Evolutionary conservation across 2,113 vertebrate genomes (phyloP).

Genomic region (Chlamydotis undulata): DNA sequence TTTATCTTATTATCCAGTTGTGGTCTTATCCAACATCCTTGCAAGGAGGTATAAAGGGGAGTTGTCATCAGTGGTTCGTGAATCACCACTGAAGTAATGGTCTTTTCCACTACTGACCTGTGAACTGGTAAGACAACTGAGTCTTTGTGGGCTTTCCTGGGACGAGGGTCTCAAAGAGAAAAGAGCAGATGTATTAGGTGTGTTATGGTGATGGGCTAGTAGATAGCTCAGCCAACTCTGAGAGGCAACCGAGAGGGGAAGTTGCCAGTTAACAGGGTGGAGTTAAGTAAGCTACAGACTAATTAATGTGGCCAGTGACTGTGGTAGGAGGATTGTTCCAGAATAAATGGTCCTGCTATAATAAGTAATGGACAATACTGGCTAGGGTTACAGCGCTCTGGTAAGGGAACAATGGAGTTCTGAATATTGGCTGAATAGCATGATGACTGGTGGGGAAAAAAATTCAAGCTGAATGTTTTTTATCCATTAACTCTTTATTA

Average conservation of each 20-base stretch:
- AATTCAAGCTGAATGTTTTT: neutral
- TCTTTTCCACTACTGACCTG: neutral
- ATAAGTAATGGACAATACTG: fast-evolving
- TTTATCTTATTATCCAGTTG: neutral
- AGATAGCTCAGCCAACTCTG: neutral
- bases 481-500: neutral
- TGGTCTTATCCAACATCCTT: neutral
- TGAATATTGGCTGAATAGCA: neutral
- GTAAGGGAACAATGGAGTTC: neutral
- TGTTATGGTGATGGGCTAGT: neutral
- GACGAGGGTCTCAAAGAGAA: neutral
- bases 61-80: neutral
- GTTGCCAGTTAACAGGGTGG: neutral
- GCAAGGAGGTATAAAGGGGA: neutral
- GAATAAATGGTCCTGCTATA: neutral
- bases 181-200: neutral
- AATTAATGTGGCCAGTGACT: neutral
- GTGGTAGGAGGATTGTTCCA: neutral
- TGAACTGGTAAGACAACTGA: neutral
- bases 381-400: fast-evolving
- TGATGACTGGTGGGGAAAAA: neutral
- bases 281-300: neutral
- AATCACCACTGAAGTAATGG: neutral
- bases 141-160: neutral
- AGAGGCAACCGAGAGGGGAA: too few relatives aligned